These are phyloP conservation scores for Chelonia mydas DNA, from an alignment of 2,797 vertebrate species.

Conservation along the genomic window DNA sequence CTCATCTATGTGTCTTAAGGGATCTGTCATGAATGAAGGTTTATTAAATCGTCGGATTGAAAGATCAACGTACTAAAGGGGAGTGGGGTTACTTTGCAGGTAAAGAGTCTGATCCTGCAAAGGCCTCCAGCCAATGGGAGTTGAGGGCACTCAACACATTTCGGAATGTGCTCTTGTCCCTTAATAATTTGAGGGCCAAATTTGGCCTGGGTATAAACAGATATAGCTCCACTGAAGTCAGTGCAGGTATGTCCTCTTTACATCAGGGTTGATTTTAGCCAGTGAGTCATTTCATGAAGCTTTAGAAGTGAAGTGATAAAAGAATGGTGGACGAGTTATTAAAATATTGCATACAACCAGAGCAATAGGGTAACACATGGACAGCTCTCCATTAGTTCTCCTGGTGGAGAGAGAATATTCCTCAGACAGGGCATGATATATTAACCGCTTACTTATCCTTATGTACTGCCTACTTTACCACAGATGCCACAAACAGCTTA, in stretches of 20 bases:
- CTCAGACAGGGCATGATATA: background rate
- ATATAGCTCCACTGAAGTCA: background rate
- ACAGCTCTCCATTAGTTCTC: background rate
- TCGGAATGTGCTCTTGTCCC: background rate
- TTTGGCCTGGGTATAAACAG: background rate
- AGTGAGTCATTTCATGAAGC: background rate
- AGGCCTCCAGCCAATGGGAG: background rate
- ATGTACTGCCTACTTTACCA: background rate
- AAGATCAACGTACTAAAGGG: background rate
- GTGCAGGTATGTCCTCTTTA: background rate
- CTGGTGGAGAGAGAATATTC: background rate
- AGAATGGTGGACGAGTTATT: background rate
- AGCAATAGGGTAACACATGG: background rate
- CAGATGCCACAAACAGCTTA: background rate
- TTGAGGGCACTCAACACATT: background rate
- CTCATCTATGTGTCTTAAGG: background rate
- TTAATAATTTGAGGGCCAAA: slow-evolving; percentile 22
- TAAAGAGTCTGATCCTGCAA: background rate
- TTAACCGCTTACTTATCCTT: background rate
- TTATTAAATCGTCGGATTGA: slow-evolving; percentile 24
- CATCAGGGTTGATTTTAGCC: background rate
- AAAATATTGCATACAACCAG: background rate
- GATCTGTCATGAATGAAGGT: slow-evolving; percentile 31
- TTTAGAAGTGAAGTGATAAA: slow-evolving; percentile 8
- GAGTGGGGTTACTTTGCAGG: background rate